Evolutionary conservation across 2,797 vertebrate genomes (phyloP).

Genomic region (Arctocebus calabarensis): DNA sequence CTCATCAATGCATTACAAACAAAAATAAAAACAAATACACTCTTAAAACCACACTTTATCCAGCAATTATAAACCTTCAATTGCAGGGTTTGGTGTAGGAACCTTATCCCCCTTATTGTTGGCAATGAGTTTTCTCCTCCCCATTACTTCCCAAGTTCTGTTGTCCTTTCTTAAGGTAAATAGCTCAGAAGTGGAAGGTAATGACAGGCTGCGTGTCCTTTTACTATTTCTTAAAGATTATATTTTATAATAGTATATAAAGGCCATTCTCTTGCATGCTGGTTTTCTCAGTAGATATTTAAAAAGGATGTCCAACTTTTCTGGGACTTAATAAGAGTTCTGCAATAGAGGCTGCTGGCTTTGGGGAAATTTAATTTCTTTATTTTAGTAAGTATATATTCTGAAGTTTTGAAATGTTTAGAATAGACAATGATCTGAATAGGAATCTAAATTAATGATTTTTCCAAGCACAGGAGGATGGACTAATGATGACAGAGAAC

Average conservation of each 20-base stretch:
- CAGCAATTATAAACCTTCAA: conserved; percentile 39
- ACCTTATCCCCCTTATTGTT: background rate
- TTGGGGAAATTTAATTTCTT: conserved; percentile 29
- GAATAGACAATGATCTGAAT: conserved; percentile 2
- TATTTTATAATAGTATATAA: conserved; percentile 4
- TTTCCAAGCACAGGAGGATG: conserved; percentile 14
- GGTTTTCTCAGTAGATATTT: conserved; percentile 23
- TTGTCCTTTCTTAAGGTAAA: background rate
- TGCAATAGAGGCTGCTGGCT: background rate
- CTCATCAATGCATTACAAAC: background rate
- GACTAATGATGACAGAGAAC: conserved; percentile 17
- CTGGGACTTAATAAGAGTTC: background rate
- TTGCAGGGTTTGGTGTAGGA: background rate
- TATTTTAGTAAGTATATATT: conserved; percentile 23
- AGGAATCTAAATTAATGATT: conserved; percentile 22
- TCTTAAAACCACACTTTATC: background rate
- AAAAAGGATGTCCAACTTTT: background rate
- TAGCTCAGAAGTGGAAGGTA: background rate
- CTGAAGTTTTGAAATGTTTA: conserved; percentile 52
- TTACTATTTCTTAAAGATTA: conserved; percentile 1
- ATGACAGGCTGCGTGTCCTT: background rate
- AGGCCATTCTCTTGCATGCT: background rate
- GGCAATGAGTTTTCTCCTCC: background rate
- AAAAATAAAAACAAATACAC: background rate
- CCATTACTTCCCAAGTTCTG: background rate